phyloP scores from a whole-genome alignment of 2,888 invertebrate species.

The Tiliacea citrago region DNA sequence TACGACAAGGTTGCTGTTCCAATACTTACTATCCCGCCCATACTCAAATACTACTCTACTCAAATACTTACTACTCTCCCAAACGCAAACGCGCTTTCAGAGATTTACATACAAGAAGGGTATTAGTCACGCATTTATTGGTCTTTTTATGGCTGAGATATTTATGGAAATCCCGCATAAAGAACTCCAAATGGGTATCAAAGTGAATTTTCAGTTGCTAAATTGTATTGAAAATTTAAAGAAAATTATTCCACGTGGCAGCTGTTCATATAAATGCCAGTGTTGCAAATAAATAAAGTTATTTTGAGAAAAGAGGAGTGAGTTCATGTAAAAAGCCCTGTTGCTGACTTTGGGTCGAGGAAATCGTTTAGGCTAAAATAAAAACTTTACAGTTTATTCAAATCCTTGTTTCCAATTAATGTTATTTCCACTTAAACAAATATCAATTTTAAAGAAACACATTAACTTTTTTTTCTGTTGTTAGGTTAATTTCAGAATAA shows the following conservation, averaged over 20 bases:
- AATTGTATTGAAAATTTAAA: slow-evolving; percentile 15
- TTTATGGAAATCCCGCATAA: slow-evolving; percentile 38
- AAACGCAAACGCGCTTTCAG: slow-evolving; percentile 35
- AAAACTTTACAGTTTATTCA: background rate
- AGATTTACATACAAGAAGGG: slow-evolving; percentile 12
- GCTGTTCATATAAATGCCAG: slow-evolving; percentile 27
- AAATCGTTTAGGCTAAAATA: background rate
- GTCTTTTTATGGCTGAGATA: slow-evolving; percentile 45
- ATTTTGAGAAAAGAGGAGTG: background rate
- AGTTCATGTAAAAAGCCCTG: background rate
- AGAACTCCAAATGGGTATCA: slow-evolving; percentile 28
- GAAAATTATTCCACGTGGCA: slow-evolving; percentile 20
- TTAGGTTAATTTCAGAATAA: no score
- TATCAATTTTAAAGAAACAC: no score
- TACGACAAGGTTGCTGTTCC: no score
- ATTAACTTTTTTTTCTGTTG: no score
- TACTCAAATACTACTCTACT: slow-evolving; percentile 30
- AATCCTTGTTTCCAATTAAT: no score
- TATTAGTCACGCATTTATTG: slow-evolving; percentile 48
- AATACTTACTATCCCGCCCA: background rate
- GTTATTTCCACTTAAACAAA: background rate
- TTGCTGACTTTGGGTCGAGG: background rate
- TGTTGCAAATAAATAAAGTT: slow-evolving; percentile 11
- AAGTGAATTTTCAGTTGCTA: slow-evolving; percentile 30
- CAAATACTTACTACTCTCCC: background rate